Evolutionary conservation across 2,797 vertebrate genomes (phyloP), one percentile per base, ranked within the genome.

Genomic region (Hylomyscus alleni): DNA sequence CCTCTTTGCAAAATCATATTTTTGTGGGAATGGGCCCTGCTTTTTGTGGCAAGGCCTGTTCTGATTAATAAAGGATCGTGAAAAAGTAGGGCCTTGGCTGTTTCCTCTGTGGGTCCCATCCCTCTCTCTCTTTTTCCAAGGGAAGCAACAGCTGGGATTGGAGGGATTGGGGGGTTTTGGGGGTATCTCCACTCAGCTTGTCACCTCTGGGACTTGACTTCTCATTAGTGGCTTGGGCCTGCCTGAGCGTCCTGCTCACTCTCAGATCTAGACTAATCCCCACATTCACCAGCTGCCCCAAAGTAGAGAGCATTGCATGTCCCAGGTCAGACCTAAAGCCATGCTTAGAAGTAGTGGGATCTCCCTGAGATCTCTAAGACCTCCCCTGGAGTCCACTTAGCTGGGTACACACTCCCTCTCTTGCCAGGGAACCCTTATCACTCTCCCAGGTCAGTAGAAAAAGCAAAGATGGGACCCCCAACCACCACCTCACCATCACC

Each of bases 41-140:
- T 85, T 98, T 99, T 98, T 98, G 98, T 98, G 98, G 98, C 97
- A 92, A 94, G 98, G 98, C 92, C 96, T 88, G 60, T 95, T 98
- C 98, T 97, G 97, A 72, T 98, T 97, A 98, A 99, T 99, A 99
- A 99, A 99, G 98, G 98, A 98, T 96, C 97, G 96, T 98, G 97
- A 97, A 98, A 90, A 98, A 97, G 96, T 93, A 97, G 97, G 97
- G 69, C 93, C 1, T 87, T 75, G 95, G 94, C 92, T 97, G 1
- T 8, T 96, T 95, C 98, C 95, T 97, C 96, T 50, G n/a, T 22
- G 37, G 93, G 93, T 65, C 95, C 96, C 89, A 54, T 76, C 69
- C 67, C 72, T 56, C 60, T 34, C 34, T 60, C 47, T 20, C 34
- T 91, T 34, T 19, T 44, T 52, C 85, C 69, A 69, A 65, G 60